phyloP scores from a whole-genome alignment of 2,888 invertebrate genomes.

The Heteropelma amictum region DNA sequence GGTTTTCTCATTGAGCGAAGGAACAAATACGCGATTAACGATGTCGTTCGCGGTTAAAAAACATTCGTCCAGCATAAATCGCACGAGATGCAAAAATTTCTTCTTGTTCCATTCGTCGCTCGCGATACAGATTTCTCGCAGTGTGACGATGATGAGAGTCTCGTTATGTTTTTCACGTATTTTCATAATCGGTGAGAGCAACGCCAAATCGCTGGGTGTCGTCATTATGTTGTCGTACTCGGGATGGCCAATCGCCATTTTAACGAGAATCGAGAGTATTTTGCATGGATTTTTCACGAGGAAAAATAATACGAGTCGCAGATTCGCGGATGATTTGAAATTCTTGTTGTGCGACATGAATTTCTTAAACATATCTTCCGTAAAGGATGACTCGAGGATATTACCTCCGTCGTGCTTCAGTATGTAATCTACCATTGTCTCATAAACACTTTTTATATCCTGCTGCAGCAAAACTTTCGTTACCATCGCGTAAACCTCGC shows the following conservation, averaged over 20 bases:
- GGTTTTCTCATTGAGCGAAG: conserved; percentile 54
- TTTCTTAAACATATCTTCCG: conserved; percentile 58
- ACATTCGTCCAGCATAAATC: conserved; percentile 47
- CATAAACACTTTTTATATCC: conserved; percentile 61
- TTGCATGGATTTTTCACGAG: conserved; percentile 63
- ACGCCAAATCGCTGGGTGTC: conserved; percentile 61
- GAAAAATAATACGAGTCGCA: conserved; percentile 59
- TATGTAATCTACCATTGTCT: conserved; percentile 64
- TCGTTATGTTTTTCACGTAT: conserved; percentile 58
- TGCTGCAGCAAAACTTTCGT: conserved; percentile 60
- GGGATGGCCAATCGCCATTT: conserved; percentile 65
- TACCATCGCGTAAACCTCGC: conserved; percentile 54
- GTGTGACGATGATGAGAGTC: conserved; percentile 51
- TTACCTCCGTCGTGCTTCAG: conserved; percentile 63
- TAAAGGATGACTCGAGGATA: conserved; percentile 59
- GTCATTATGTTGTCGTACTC: conserved; percentile 64
- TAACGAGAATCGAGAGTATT: conserved; percentile 65
- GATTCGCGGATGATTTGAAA: conserved; percentile 53
- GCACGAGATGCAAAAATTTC: conserved; percentile 62
- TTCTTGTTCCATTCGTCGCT: conserved; percentile 60
- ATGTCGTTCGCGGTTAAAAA: conserved; percentile 61
- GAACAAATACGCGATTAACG: conserved; percentile 66
- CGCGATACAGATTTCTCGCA: conserved; percentile 59
- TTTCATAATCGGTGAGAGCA: conserved; percentile 65
- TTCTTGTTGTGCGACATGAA: conserved; percentile 25